phyloP scores from a whole-genome alignment of 2,113 vertebrate species.

The Oenanthe oenanthe region DNA sequence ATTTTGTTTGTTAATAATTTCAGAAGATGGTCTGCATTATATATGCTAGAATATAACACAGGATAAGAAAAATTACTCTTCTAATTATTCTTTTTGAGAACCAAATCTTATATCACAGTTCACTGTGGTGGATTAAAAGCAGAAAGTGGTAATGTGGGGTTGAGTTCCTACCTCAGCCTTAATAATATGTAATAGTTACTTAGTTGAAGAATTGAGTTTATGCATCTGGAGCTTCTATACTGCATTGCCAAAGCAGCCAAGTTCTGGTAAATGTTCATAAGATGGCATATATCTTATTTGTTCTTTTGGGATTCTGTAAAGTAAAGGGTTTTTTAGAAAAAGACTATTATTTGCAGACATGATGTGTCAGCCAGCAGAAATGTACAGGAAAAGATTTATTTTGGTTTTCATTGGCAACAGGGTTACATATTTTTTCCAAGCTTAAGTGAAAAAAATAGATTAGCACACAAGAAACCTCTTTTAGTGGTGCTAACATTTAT shows the following conservation, averaged over 20 bases:
- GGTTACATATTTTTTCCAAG: conserved; percentile 4
- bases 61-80: neutral
- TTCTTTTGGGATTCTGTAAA: neutral
- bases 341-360: conserved; percentile 37
- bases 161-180: neutral
- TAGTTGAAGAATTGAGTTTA: neutral
- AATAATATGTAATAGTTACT: neutral
- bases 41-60: neutral
- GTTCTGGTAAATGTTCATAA: neutral
- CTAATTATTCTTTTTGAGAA: neutral
- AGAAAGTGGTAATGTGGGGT: neutral
- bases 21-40: neutral
- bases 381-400: conserved; percentile 16
- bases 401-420: conserved; percentile 56
- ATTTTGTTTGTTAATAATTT: neutral
- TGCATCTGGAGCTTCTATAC: neutral
- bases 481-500: neutral
- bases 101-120: neutral
- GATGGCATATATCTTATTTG: neutral
- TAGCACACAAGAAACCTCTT: neutral
- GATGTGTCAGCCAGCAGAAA: conserved; percentile 68
- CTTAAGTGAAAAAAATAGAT: conserved; percentile 64
- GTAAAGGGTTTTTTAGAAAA: conserved; percentile 30
- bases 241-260: neutral
- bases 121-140: neutral